Conservation (phyloP, 2,797 vertebrate genomes). For the Xiphophorus birchmanni region DNA sequence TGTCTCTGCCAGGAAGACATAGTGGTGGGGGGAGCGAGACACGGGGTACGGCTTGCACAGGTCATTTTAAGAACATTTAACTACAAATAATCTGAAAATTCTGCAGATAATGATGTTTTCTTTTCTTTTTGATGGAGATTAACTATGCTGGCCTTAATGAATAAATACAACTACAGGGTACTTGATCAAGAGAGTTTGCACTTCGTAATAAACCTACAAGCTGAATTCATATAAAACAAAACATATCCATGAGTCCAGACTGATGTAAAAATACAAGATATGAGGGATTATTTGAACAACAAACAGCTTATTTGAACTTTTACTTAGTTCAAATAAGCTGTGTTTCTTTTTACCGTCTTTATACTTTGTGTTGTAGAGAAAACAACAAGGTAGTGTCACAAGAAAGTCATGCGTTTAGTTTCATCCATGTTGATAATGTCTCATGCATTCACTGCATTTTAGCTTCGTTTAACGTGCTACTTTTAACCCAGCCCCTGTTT, state of each 20-base stretch:
- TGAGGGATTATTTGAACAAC: not conserved
- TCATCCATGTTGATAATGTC: not conserved
- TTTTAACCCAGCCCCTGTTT: not conserved
- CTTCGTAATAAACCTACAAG: not conserved
- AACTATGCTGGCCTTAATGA: not conserved
- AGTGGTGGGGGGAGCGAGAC: too few species aligned
- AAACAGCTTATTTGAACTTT: not conserved
- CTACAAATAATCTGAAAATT: not conserved
- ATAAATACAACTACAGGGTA: not conserved
- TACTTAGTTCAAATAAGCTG: not conserved
- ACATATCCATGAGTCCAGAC: not conserved
- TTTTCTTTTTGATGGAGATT: not conserved
- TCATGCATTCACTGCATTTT: not conserved
- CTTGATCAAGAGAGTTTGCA: not conserved
- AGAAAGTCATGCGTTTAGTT: not conserved
- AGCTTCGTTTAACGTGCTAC: not conserved
- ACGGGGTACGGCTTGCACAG: not conserved
- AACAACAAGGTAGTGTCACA: not conserved
- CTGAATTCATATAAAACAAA: not conserved
- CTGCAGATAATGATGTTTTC: too few species aligned
- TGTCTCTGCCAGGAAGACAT: not conserved
- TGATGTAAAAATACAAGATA: not conserved
- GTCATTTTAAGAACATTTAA: not conserved
- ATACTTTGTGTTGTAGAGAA: not conserved
- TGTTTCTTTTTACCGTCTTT: not conserved